phyloP scores from a whole-genome alignment of 92 coral and sea anemone species.

The Epizoanthus scotinus region DNA sequence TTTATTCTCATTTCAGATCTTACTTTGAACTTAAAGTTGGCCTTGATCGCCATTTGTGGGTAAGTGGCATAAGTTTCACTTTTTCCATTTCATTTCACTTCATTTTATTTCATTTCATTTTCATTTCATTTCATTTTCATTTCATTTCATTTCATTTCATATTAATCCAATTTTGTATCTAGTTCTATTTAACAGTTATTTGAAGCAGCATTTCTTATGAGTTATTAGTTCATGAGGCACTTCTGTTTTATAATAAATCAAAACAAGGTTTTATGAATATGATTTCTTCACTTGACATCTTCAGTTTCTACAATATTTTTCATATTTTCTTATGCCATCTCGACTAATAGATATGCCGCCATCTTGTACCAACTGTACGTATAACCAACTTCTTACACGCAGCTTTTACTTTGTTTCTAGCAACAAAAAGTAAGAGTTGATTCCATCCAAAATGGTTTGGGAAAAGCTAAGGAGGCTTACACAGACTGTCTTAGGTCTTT shows the following conservation, averaged over 20 bases:
- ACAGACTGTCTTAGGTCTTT: constrained; percentile 82
- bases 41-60: constrained; percentile 87
- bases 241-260: too few species aligned
- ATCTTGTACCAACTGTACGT: not conserved
- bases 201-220: too few species aligned
- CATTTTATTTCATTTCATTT: not conserved
- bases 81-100: not conserved
- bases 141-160: not conserved
- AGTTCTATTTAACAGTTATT: too few species aligned
- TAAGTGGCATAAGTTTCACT: constrained; percentile 27
- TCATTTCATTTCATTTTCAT: not conserved
- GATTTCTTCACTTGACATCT: too few species aligned
- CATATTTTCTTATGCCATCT: too few species aligned
- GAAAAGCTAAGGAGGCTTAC: constrained; percentile 82
- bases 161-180: too few species aligned
- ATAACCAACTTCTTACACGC: not conserved
- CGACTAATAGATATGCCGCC: too few species aligned
- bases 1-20: constrained; percentile 53
- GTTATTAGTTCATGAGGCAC: too few species aligned
- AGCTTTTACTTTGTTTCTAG: constrained; percentile 34
- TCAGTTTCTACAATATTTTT: too few species aligned
- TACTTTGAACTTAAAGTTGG: constrained; percentile 81
- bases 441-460: constrained; percentile 79
- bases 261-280: too few species aligned
- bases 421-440: constrained; percentile 91